phyloP scores from a whole-genome alignment of 2,113 vertebrate species.

The Verasper variegatus region DNA sequence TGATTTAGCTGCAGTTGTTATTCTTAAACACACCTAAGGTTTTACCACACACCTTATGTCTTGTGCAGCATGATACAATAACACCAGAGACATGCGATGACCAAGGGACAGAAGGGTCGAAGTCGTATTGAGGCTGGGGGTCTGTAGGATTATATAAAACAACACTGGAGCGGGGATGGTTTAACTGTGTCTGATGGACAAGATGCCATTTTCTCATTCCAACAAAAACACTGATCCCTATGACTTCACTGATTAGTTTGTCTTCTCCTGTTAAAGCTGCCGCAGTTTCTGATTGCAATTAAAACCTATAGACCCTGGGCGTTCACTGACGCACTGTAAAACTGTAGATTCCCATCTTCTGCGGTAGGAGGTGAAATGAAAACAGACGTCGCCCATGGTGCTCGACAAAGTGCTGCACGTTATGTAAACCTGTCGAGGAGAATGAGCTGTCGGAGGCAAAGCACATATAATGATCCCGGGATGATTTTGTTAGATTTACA shows the following conservation, averaged over 20 bases:
- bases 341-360: slow-evolving; percentile 26
- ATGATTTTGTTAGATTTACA: slow-evolving; percentile 51
- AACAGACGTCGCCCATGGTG: slow-evolving; percentile 30
- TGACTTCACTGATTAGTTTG: slow-evolving; percentile 63
- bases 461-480: slow-evolving; percentile 5
- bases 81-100: slow-evolving; percentile 5
- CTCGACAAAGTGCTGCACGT: slow-evolving; percentile 22
- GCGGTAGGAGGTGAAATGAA: slow-evolving; percentile 40
- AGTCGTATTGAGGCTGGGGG: slow-evolving; percentile 33
- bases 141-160: slow-evolving; percentile 7
- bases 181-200: slow-evolving; percentile 6
- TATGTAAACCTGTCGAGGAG: slow-evolving; percentile 43
- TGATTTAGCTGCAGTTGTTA: slow-evolving; percentile 37
- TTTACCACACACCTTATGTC: slow-evolving; percentile 13
- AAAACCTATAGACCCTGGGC: slow-evolving; percentile 22
- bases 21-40: slow-evolving; percentile 29
- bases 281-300: slow-evolving; percentile 57
- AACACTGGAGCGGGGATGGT: slow-evolving; percentile 7
- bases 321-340: slow-evolving; percentile 16
- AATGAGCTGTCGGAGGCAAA: slow-evolving; percentile 2
- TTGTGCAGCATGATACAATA: background rate
- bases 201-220: slow-evolving; percentile 32
- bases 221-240: slow-evolving; percentile 58
- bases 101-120: slow-evolving; percentile 3
- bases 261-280: slow-evolving; percentile 40